phyloP scores from a whole-genome alignment of 2,888 invertebrate genomes.

The Patella depressa region DNA sequence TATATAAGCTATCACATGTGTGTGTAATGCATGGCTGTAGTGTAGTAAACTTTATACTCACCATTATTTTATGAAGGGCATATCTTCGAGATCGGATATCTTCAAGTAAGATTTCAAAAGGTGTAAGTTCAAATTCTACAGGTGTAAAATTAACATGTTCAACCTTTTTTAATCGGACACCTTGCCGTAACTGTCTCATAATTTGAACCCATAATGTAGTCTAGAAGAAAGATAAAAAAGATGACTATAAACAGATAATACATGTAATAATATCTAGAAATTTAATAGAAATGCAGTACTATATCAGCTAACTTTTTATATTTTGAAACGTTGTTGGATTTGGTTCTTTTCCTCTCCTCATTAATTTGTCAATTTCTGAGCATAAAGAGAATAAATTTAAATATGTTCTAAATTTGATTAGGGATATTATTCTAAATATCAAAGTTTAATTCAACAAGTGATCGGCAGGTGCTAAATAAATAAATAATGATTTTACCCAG shows the following conservation, averaged over 20 bases:
- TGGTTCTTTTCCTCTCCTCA: too few relatives aligned
- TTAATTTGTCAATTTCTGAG: too few relatives aligned
- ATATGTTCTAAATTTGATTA: too few relatives aligned
- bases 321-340: too few relatives aligned
- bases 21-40: too few relatives aligned
- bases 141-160: conserved; percentile 74
- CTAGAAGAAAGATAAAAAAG: conserved; percentile 72
- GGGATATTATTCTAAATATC: too few relatives aligned
- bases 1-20: too few relatives aligned
- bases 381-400: too few relatives aligned
- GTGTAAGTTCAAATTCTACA: conserved; percentile 93
- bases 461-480: too few relatives aligned
- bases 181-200: conserved; percentile 90
- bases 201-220: conserved; percentile 84
- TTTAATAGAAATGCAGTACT: not conserved
- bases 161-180: conserved; percentile 93
- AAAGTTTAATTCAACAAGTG: too few relatives aligned
- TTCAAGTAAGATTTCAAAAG: conserved; percentile 96
- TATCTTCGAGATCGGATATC: conserved; percentile 92
- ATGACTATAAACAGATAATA: not conserved
- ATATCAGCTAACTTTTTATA: not conserved
- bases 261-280: not conserved
- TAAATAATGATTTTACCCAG: conserved; percentile 80
- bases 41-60: conserved; percentile 43
- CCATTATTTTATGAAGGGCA: conserved; percentile 82